Conservation (phyloP, 2,113 vertebrate species). For the Planiliza haematocheilus region DNA sequence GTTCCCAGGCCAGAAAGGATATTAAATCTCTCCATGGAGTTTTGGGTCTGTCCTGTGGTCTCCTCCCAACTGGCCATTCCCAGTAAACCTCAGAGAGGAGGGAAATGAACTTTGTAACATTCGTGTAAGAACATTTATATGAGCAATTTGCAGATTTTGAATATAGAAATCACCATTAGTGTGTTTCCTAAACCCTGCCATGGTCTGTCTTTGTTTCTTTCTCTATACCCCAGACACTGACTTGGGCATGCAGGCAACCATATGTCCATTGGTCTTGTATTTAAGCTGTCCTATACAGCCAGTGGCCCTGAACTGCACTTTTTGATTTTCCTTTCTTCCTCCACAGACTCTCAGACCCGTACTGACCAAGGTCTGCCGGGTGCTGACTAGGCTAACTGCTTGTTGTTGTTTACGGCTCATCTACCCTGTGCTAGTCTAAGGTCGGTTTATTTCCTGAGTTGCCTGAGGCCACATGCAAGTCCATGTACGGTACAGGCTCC, state of each 20-base stretch:
- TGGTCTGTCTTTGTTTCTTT: neutral
- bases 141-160: too few species aligned
- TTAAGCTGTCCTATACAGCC: constrained; percentile 27
- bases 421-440: constrained; percentile 19
- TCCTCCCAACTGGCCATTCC: too few species aligned
- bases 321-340: neutral
- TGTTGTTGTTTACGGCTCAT: constrained; percentile 56
- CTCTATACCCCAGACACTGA: constrained; percentile 1
- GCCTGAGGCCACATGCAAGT: neutral
- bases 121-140: too few species aligned
- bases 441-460: constrained; percentile 43
- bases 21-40: too few species aligned
- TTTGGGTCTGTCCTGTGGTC: too few species aligned
- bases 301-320: constrained; percentile 36
- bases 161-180: too few species aligned
- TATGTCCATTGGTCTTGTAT: constrained; percentile 33
- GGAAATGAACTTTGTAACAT: too few species aligned
- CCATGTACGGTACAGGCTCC: neutral
- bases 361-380: constrained; percentile 55
- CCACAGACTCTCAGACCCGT: constrained; percentile 22
- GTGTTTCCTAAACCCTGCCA: too few species aligned
- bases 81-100: too few species aligned
- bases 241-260: constrained; percentile 30
- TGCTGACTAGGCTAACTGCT: constrained; percentile 56
- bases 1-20: too few species aligned